Base-by-base conservation (phyloP, 2,888 invertebrate species). In the Synanthedon tipuliformis region DNA sequence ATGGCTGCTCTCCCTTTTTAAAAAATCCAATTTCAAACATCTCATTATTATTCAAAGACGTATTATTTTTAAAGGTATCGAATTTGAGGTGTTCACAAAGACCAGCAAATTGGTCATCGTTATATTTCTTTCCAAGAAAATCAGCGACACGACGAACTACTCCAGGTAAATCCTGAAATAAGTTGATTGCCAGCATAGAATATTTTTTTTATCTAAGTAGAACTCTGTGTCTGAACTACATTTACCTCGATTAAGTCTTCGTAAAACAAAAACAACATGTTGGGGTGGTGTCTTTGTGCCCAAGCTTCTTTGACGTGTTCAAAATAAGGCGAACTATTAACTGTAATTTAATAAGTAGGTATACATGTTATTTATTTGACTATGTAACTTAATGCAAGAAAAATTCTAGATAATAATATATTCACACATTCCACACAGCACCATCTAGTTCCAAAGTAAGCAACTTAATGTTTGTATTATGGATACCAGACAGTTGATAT, bases 31-130 rank as follows among this genome's bases (percentile, higher is more conserved):
- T 83, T 1, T 89, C 88, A 61, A 85, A 88, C 69, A 93, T 86
- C 50, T 90, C 88, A 55, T 92, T 89, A 52, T 88, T 89, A 69
- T 97, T 96, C 0, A 95, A 92, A 8, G 93, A 92, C 51, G 91
- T 90, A 79, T 97, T 97, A 12, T 90, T 89, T 59, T 93, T 92
- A 82, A 98, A 97, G 71, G 91, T 94, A 8, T 92, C 89, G 58
- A 97, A 94, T 65, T 91, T 89, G 56, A 97, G 89, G 71, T 96
- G 94, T 7, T 92, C 78, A 11, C 89, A 89, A 3, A 97, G 81
- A 16, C 79, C 76, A 0, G 80, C 68, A 0, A 94, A 69, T 68
- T 95, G 89, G 15, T 90, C 88, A 0, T 85, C 78, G 0, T 81
- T 84, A 55, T 90, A 88, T 0, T 74, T 64, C 69, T 91, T 92